Evolutionary conservation across 2,797 vertebrate species (phyloP).

Genomic region (Cuculus canorus): DNA sequence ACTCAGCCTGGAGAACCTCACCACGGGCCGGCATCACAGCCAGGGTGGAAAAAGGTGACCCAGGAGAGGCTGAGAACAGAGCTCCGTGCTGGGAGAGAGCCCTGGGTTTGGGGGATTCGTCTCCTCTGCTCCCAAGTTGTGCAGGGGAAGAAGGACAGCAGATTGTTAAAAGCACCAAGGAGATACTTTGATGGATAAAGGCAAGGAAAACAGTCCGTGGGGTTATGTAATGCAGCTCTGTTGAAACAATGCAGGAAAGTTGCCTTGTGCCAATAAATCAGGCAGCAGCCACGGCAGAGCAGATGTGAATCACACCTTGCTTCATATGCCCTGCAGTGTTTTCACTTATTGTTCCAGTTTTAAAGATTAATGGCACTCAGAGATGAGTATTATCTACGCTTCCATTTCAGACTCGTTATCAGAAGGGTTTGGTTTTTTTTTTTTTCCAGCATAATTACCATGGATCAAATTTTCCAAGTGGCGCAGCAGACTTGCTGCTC

Average conservation of each 20-base stretch:
- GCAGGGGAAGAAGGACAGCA: not conserved
- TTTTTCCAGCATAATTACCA: conserved; percentile 42
- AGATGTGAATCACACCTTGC: conserved; percentile 72
- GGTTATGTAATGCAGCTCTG: conserved; percentile 61
- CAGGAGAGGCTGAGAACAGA: not conserved
- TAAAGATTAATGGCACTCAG: conserved; percentile 63
- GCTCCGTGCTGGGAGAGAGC: not conserved
- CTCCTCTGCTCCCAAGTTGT: rapidly evolving
- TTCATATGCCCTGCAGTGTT: conserved; percentile 67
- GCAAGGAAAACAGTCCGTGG: not conserved
- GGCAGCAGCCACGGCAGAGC: conserved; percentile 10
- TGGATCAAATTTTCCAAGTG: conserved; percentile 53
- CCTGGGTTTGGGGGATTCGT: rapidly evolving
- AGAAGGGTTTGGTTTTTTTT: conserved; percentile 14
- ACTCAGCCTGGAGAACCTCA: rapidly evolving
- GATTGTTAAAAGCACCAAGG: not conserved
- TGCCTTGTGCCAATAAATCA: conserved; percentile 59
- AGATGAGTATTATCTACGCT: conserved; percentile 44
- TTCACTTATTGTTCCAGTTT: conserved; percentile 60
- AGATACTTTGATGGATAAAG: not conserved
- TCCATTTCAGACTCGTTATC: conserved; percentile 53
- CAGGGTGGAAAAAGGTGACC: too few species aligned
- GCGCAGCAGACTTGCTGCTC: not conserved
- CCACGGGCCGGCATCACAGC: rapidly evolving
- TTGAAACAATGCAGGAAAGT: conserved; percentile 49